These are phyloP conservation scores for Tricholauxania praeusta DNA, from an alignment of 2,888 invertebrate species.

Conservation along the genomic window DNA sequence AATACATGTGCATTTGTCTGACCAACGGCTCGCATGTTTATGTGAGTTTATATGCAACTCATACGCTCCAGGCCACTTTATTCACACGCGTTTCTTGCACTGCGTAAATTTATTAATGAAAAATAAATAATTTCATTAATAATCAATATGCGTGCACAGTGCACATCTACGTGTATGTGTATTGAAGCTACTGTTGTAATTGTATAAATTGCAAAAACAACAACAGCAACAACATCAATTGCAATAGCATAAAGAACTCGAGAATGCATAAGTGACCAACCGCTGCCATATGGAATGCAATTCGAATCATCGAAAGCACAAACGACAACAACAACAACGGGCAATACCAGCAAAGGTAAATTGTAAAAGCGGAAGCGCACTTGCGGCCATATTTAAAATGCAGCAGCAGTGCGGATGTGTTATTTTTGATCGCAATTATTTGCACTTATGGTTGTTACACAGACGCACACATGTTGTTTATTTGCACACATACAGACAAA, in stretches of 20 bases:
- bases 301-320: neutral
- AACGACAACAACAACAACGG: too few species aligned
- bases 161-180: neutral
- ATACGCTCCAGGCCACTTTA: neutral
- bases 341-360: neutral
- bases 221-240: too few species aligned
- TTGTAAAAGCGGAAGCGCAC: constrained; percentile 5
- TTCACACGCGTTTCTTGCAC: neutral
- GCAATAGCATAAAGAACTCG: too few species aligned
- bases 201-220: neutral
- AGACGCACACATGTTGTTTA: neutral
- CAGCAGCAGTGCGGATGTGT: neutral
- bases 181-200: neutral
- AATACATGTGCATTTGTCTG: neutral
- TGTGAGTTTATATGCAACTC: neutral
- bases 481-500: neutral
- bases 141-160: constrained; percentile 1
- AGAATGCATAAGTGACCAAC: neutral
- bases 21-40: neutral
- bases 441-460: neutral
- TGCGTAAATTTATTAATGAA: constrained; percentile 29
- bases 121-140: constrained; percentile 31
- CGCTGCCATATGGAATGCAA: neutral
- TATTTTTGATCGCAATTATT: constrained; percentile 14
- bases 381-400: neutral